Percentiles rank a stretch among this genome's conserved stretches.
Conservation (phyloP, 2,888 invertebrate genomes). For the Pristionchus japonicus region DNA sequence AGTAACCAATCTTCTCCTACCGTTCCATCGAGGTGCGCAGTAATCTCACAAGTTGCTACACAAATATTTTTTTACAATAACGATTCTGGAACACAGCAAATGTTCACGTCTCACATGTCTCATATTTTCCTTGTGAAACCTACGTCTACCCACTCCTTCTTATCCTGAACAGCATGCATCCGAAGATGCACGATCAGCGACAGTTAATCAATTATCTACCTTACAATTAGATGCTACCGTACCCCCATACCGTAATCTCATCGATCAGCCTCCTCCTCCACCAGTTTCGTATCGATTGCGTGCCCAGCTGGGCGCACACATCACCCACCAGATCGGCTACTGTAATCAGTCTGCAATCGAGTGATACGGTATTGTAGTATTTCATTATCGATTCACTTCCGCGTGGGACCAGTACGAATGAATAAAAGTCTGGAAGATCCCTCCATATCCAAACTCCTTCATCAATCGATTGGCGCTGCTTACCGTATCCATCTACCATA, state of each 20-base stretch:
- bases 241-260: not conserved
- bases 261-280: not conserved
- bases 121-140: not conserved
- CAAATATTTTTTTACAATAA: no score
- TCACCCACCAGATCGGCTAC: not conserved
- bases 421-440: no score
- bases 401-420: no score
- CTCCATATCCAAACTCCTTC: no score
- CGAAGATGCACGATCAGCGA: not conserved
- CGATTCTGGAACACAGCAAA: no score
- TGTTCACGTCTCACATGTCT: no score
- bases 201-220: no score
- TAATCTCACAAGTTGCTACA: no score
- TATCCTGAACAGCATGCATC: not conserved
- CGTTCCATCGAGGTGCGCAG: no score
- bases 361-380: not conserved
- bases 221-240: not conserved
- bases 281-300: not conserved
- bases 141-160: not conserved
- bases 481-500: not conserved
- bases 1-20: no score
- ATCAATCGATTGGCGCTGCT: not conserved
- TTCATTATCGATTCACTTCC: no score
- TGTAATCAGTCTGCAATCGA: not conserved
- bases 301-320: not conserved